phyloP scores from a whole-genome alignment of 2,797 vertebrate species.

The Chrysocyon brachyurus region DNA sequence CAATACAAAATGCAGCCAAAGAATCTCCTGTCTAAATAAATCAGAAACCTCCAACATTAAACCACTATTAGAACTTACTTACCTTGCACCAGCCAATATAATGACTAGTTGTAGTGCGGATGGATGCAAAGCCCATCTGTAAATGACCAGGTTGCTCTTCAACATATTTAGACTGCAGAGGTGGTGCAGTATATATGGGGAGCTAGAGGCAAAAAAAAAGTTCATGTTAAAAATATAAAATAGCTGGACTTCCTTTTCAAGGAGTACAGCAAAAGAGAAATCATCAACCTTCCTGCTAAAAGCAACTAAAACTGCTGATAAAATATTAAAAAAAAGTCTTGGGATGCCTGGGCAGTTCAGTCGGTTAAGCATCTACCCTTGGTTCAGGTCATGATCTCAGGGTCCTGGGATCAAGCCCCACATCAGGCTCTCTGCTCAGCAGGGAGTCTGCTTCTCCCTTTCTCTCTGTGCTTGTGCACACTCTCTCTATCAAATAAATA shows the following conservation, averaged over 20 bases:
- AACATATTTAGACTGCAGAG: slow-evolving; percentile 85
- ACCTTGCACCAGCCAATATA: slow-evolving; percentile 91
- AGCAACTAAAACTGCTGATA: slow-evolving; percentile 42
- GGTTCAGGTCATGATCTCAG: too few species aligned
- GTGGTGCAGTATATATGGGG: slow-evolving; percentile 91
- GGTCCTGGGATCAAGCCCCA: too few species aligned
- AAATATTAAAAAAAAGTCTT: background rate
- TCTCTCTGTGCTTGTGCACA: too few species aligned
- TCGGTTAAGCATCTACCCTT: too few species aligned
- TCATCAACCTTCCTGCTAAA: background rate
- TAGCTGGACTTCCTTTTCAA: background rate
- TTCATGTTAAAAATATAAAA: background rate
- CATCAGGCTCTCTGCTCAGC: too few species aligned
- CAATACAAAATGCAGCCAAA: slow-evolving; percentile 11
- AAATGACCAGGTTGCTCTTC: slow-evolving; percentile 91
- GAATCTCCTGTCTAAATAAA: slow-evolving; percentile 11
- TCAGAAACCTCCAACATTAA: slow-evolving; percentile 33
- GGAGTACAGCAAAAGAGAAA: slow-evolving; percentile 20
- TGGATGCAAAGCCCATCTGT: slow-evolving; percentile 88
- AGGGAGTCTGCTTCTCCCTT: too few species aligned
- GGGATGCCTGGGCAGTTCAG: too few species aligned
- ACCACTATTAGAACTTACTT: slow-evolving; percentile 72
- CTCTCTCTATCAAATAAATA: too few species aligned
- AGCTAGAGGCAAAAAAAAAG: slow-evolving; percentile 88
- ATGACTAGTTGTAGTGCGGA: slow-evolving; percentile 85